Base-by-base conservation (phyloP, 2,113 vertebrate species). In the Corvus hawaiiensis region DNA sequence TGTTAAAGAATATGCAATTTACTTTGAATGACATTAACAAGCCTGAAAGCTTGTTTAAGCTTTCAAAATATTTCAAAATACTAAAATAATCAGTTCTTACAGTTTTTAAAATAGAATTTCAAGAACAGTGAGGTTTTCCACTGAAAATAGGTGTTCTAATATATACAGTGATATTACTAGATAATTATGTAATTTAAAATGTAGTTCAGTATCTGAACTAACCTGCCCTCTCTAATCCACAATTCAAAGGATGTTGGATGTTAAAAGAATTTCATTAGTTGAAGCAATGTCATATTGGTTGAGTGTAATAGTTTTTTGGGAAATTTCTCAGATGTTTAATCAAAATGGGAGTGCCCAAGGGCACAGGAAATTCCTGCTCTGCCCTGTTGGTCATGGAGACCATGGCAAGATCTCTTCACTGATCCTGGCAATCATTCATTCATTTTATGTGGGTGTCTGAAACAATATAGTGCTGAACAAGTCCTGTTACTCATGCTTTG, bases 281-380 rank as follows among this genome's bases (percentile, higher is more conserved):
- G 81, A 89, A 96, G 83, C 75, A 91, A 89, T 95, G 93, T 92
- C 94, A 84, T 96, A 83, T 96, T 97, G 96, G 97, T 89, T 75
- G 86, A 94, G 37, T 18, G 5, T 95, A 97, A 96, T 73, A 84
- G 84, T 84, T 88, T 96, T 96, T 73, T 49, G 80, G 67, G 94
- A 96, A 94, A 91, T 95, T 97, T 90, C 88, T 97, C 43, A 90
- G 89, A 91, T 68, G 66, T 97, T 96, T 95, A 93, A 94, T 95
- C 73, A 84, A 97, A 97, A 90, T 19, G 4, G 73, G 72, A 89
- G 69, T 58, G 96, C 83, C 52, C 56, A 59, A 87, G 66, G 84
- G 77, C 4, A 9, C 7, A 48, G 59, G 63, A 85, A 93, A 88
- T 83, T 90, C 27, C 79, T 6, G 5, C 82, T 67, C 71, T 73